Conservation (phyloP, 2,113 vertebrate species). For the Terrapene triunguis region DNA sequence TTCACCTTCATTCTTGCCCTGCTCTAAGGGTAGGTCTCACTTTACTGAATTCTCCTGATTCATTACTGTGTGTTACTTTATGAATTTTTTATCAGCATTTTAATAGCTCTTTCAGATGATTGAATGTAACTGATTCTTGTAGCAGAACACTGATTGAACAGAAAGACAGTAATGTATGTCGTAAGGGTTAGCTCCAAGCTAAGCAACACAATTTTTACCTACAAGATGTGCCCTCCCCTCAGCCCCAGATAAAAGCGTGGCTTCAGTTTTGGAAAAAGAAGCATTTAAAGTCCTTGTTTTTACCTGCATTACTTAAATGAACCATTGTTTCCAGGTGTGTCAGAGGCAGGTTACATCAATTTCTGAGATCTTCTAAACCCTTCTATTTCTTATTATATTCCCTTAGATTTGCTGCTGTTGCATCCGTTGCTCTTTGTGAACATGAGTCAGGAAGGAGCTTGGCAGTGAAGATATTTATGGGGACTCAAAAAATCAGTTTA, state of each 20-base stretch:
- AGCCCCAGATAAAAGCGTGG: neutral
- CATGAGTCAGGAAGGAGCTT: neutral
- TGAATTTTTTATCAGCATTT: constrained; percentile 93
- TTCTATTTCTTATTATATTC: neutral
- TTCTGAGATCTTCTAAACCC: neutral
- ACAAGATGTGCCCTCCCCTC: constrained; percentile 50
- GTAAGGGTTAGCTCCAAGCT: constrained; percentile 84
- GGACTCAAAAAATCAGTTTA: neutral
- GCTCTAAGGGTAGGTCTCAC: constrained; percentile 88
- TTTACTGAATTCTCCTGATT: constrained; percentile 91
- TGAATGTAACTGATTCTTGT: constrained; percentile 89
- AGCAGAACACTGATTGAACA: constrained; percentile 88
- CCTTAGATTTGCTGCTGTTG: neutral
- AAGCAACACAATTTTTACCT: constrained; percentile 80
- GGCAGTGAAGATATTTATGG: neutral
- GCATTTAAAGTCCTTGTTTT: constrained; percentile 16
- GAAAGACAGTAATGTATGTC: constrained; percentile 88
- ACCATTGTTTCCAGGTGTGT: neutral
- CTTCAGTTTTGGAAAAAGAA: constrained; percentile 15
- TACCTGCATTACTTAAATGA: neutral
- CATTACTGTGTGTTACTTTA: constrained; percentile 91
- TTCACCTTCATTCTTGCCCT: constrained; percentile 90
- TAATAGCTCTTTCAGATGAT: constrained; percentile 91
- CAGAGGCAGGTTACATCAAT: neutral
- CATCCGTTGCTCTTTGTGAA: neutral